Base-by-base conservation (phyloP, 2,888 invertebrate species). In the Drosophila algonquin region DNA sequence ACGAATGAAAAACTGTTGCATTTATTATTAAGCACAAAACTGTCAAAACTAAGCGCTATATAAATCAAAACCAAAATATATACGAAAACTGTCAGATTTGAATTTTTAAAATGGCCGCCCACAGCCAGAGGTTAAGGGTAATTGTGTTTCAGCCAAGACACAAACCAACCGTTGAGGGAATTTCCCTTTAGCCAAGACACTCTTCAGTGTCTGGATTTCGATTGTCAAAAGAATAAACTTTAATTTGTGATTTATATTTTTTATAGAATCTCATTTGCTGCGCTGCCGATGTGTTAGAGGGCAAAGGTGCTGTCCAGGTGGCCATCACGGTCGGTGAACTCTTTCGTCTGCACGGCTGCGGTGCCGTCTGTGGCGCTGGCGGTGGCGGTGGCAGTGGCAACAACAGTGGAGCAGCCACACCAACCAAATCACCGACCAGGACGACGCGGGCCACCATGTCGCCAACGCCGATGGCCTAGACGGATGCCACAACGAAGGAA, bases 251-350 rank as follows among this genome's bases (percentile, higher is more conserved):
- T 50, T 59, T 64, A 30, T 48, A 30, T 48, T 53, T 79, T 69
- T 82, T 80, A 72, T 80, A 91, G 98, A 97, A 97, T 91, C 94
- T 98, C 82, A 95, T 98, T 90, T 98, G 98, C 93, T 97, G 97
- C 91, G 95, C 98, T 45, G 96, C 97, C 44, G 98, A 98, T 92
- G 96, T 98, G n/a, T 93, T 98, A 51, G 98, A 98, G 92, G 97
- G 97, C 64, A 96, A 97, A 90, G 96, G 96, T 1, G 94, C 96
- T 14, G 96, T 97, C 2, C 96, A 97, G 90, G 95, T 98, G 27
- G 97, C 98, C 55, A 95, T 97, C 75, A 98, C 98, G 0, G 97
- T 98, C 24, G 95, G 95, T 1, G 97, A 97, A 91, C 93, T 98
- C 16, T 93, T 97, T 57, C 94, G 96, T 73, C 94, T 96, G 91